Conservation (phyloP, 1,140 invertebrate genomes). For the Neodiprion pinetum region DNA sequence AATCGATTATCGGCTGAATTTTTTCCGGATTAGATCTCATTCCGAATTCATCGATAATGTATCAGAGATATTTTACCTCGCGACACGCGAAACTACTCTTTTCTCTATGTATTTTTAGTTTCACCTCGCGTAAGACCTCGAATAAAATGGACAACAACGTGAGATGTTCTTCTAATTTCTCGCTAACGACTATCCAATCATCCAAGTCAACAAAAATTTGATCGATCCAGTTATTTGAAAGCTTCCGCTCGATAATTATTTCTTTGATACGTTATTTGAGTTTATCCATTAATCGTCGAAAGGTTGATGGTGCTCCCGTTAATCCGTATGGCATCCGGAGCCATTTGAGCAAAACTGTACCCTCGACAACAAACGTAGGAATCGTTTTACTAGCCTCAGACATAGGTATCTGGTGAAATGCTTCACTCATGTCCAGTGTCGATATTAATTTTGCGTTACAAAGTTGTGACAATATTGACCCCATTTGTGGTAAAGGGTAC, state of each 20-base stretch:
- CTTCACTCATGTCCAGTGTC: constrained; percentile 38
- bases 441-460: constrained; percentile 15
- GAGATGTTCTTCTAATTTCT: constrained; percentile 24
- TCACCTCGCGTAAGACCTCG: constrained; percentile 10
- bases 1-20: constrained; percentile 10
- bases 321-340: constrained; percentile 11
- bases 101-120: constrained; percentile 19
- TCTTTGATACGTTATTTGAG: constrained; percentile 20
- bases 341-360: constrained; percentile 26
- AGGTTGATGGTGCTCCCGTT: constrained; percentile 25
- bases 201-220: constrained; percentile 25
- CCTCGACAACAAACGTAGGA: too few species aligned
- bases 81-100: constrained; percentile 26
- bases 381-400: too few species aligned
- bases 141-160: constrained; percentile 13
- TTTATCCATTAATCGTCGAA: constrained; percentile 21
- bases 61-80: constrained; percentile 21
- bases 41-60: constrained; percentile 20
- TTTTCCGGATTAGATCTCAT: constrained; percentile 17
- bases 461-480: constrained; percentile 2
- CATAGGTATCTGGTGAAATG: too few species aligned
- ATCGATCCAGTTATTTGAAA: constrained; percentile 21
- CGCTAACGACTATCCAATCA: constrained; percentile 21
- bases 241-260: constrained; percentile 19
- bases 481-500: constrained; percentile 12